Base-by-base conservation (phyloP, 2,797 vertebrate genomes). In the Chloroceryle amazona region DNA sequence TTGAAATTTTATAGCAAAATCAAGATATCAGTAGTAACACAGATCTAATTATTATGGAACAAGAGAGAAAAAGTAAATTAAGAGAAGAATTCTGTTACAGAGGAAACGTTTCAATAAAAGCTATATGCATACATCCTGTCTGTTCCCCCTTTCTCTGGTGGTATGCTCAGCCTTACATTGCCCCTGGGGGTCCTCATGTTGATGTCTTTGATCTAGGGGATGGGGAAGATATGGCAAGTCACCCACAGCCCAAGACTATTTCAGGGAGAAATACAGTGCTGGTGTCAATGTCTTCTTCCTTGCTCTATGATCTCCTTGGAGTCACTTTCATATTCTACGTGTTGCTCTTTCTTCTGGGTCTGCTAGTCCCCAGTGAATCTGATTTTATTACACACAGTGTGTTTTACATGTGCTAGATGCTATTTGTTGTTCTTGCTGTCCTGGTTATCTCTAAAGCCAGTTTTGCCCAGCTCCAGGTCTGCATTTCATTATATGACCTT, bases 61-160 rank as follows among this genome's bases (percentile, higher is more conserved):
- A 86, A 67, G 25, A 71, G 29, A 81, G 11, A 71, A 88, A 65
- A 90, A 73, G 5, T 73, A 57, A 81, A 81, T 26, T 4, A 60
- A 62, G 39, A 71, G 7, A 66, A 66, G 5, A 72, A 35, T 82
- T 57, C 18, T 72, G 26, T 55, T 70, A 58, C 11, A 37, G n/a
- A 37, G 9, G 10, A 90, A 46, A 90, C 57, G 12, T 80, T 68
- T n/a, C 44, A 39, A 7, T 42, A 39, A 35, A 49, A 80, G 26
- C 23, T 52, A 15, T 29, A 51, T 9, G 41, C 1, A 14, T 21
- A 11, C 0, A 4, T 73, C 37, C 29, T 52, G 57, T 3, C 8
- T 60, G 15, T 55, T 67, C 52, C 2, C 1, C 2, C 10, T 80
- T 90, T 57, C 37, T 57, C 21, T 76, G 46, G 13, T 33, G 20